phyloP scores from a whole-genome alignment of 2,888 invertebrate species.

The Calliscelio sp. region DNA sequence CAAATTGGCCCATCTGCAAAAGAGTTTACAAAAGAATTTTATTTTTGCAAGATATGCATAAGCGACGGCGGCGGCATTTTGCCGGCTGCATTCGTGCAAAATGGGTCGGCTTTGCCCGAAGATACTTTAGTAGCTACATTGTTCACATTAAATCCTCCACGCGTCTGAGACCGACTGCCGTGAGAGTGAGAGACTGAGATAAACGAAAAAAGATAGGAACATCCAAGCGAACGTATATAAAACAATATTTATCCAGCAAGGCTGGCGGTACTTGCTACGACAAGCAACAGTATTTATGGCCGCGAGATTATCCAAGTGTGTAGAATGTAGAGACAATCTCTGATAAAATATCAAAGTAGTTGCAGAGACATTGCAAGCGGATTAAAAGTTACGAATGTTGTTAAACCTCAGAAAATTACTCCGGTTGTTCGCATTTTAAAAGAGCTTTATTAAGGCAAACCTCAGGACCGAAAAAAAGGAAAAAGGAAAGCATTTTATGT shows the following conservation, averaged over 20 bases:
- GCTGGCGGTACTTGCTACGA: background rate
- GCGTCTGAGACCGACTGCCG: constrained; percentile 2
- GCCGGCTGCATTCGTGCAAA: background rate
- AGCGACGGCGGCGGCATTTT: background rate
- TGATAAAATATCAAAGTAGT: constrained; percentile 43
- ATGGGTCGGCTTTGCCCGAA: background rate
- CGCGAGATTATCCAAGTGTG: constrained; percentile 21
- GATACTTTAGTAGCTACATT: constrained; percentile 10
- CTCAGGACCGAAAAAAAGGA: too few relatives aligned
- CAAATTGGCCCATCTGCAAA: too few relatives aligned
- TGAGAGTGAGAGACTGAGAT: too few relatives aligned
- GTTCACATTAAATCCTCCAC: constrained; percentile 17
- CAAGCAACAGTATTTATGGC: constrained; percentile 5
- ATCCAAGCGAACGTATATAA: background rate
- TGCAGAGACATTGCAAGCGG: constrained; percentile 25
- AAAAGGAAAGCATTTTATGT: too few relatives aligned
- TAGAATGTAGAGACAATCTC: constrained; percentile 21
- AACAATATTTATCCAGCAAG: constrained; percentile 20
- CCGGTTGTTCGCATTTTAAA: constrained; percentile 57
- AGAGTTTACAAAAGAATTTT: background rate
- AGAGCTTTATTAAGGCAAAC: constrained; percentile 67
- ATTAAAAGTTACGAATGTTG: constrained; percentile 55
- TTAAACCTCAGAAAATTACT: constrained; percentile 54
- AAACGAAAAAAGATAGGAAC: background rate
- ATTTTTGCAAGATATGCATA: background rate